Conservation (phyloP, 2,888 invertebrate species). For the Plemyria rubiginata region DNA sequence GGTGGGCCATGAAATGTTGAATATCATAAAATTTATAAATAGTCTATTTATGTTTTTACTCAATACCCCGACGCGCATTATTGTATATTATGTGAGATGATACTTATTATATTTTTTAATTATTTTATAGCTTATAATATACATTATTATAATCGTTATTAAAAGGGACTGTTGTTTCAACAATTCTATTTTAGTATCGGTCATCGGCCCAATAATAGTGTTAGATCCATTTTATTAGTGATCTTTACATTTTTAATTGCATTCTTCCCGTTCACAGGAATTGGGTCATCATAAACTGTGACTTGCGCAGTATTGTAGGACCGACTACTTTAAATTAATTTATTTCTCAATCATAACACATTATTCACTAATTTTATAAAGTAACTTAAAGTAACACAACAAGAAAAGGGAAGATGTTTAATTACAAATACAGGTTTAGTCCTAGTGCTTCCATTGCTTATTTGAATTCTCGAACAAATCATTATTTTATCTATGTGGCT, state of each 20-base stretch:
- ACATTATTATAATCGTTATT: background rate
- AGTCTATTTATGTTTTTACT: too few relatives aligned
- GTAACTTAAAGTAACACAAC: too few relatives aligned
- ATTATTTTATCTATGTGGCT: too few relatives aligned
- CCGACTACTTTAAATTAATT: background rate
- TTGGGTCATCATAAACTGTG: slow-evolving; percentile 23
- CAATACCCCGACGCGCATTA: background rate
- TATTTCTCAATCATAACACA: too few relatives aligned
- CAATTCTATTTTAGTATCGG: slow-evolving; percentile 23
- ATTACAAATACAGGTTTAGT: too few relatives aligned
- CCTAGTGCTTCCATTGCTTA: too few relatives aligned
- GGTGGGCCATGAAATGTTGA: background rate
- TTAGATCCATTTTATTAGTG: slow-evolving; percentile 22
- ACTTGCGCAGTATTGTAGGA: slow-evolving; percentile 18
- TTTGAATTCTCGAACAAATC: too few relatives aligned
- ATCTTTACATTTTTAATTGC: slow-evolving; percentile 13
- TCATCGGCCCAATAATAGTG: slow-evolving; percentile 22
- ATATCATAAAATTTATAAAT: background rate
- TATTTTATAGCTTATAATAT: background rate
- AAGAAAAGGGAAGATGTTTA: too few relatives aligned
- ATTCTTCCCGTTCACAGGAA: slow-evolving; percentile 20
- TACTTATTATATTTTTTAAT: background rate
- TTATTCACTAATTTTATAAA: too few relatives aligned
- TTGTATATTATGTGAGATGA: background rate
- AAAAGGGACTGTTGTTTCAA: slow-evolving; percentile 13